A percentile compares a stretch with the other conserved stretches of the same genome.
These are phyloP conservation scores for Nymphalis urticae DNA, from an alignment of 2,888 invertebrate genomes.

Conservation along the genomic window DNA sequence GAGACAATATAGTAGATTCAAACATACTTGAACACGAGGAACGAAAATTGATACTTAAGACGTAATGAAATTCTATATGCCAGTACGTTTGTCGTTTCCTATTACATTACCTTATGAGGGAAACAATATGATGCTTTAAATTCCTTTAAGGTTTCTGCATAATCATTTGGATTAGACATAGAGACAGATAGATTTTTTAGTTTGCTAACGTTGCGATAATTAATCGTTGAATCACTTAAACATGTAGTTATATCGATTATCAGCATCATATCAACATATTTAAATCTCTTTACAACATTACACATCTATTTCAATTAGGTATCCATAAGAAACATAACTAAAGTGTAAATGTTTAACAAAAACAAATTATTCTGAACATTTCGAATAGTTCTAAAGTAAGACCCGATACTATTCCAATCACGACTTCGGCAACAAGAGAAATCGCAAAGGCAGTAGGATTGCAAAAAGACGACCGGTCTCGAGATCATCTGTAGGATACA, in stretches of 20 bases:
- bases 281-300: no score
- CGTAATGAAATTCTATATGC: constrained; percentile 40
- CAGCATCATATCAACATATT: no score
- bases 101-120: constrained; percentile 53
- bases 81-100: constrained; percentile 40
- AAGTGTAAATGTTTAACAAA: not conserved
- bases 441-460: constrained; percentile 34
- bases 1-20: constrained; percentile 9
- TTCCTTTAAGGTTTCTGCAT: constrained; percentile 33
- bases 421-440: constrained; percentile 31
- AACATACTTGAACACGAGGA: constrained; percentile 23
- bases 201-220: no score
- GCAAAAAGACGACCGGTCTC: constrained; percentile 48
- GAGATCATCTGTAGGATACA: constrained; percentile 40
- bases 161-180: not conserved
- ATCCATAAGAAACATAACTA: no score
- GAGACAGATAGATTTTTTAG: not conserved
- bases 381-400: not conserved
- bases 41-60: constrained; percentile 39
- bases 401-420: constrained; percentile 34
- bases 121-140: constrained; percentile 48
- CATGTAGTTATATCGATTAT: not conserved
- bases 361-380: not conserved
- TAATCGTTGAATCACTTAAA: not conserved
- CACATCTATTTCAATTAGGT: no score